Evolutionary conservation across 2,113 vertebrate species (phyloP).

Genomic region (Apaloderma vittatum): DNA sequence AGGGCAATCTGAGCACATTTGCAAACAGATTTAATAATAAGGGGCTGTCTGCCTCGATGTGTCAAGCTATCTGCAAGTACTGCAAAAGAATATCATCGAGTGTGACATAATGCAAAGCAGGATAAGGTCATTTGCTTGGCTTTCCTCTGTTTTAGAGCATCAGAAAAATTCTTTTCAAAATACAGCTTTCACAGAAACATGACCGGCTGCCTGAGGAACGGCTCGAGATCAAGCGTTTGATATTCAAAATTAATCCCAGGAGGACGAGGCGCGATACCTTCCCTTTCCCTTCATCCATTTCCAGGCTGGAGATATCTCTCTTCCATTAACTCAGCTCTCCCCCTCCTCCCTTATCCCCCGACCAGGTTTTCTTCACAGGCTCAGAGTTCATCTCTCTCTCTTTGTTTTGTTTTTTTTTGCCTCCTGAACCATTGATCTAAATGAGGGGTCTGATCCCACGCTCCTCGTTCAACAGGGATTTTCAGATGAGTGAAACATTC

Average conservation of each 20-base stretch:
- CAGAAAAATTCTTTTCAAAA: conserved; percentile 53
- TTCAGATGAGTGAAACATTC: background rate
- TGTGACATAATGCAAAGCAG: conserved; percentile 48
- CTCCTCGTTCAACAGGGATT: background rate
- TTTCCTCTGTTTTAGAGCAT: conserved; percentile 46
- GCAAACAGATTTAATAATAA: conserved; percentile 79
- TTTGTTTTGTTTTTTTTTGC: background rate
- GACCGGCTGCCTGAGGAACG: conserved; percentile 39
- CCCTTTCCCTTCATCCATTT: conserved; percentile 36
- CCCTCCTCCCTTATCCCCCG: background rate
- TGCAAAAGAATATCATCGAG: conserved; percentile 45
- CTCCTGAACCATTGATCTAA: background rate
- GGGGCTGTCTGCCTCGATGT: conserved; percentile 65
- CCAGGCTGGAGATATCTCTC: conserved; percentile 52
- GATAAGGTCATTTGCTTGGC: conserved; percentile 70
- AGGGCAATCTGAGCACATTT: conserved; percentile 63
- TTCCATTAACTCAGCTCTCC: conserved; percentile 31
- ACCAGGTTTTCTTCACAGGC: conserved; percentile 5
- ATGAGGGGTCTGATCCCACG: background rate
- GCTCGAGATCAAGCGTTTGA: conserved; percentile 41
- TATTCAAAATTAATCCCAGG: conserved; percentile 59
- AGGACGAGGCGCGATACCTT: background rate
- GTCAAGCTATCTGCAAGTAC: conserved; percentile 55
- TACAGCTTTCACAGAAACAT: conserved; percentile 41
- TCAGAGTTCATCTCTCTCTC: conserved; percentile 4